Conservation (phyloP, 2,113 vertebrate genomes). For the Podocnemis expansa region DNA sequence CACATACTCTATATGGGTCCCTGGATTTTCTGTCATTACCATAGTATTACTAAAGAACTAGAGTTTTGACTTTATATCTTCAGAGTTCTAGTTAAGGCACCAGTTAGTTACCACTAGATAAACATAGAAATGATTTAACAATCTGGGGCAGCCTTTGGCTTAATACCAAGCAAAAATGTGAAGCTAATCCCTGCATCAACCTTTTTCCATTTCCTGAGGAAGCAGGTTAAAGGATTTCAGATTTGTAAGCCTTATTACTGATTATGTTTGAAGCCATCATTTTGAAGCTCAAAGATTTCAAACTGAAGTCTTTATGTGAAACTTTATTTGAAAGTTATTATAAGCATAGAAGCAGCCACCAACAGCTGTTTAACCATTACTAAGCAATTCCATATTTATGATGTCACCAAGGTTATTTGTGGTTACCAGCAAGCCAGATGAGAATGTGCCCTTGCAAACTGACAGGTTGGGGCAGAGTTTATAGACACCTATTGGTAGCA, state of each 20-base stretch:
- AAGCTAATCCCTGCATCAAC: background rate
- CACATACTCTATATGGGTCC: background rate
- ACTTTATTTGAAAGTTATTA: background rate
- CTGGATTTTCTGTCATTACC: background rate
- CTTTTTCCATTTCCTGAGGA: no score
- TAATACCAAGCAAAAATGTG: background rate
- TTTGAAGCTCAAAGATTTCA: background rate
- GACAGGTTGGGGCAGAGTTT: background rate
- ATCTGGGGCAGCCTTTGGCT: background rate
- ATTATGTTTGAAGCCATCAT: background rate
- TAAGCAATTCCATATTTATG: slow-evolving; percentile 46
- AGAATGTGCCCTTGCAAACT: slow-evolving; percentile 39
- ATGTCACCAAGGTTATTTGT: slow-evolving; percentile 61
- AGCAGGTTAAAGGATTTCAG: background rate
- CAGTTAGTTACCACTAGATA: background rate
- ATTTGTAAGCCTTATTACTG: background rate
- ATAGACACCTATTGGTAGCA: slow-evolving; percentile 59
- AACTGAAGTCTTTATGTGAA: background rate
- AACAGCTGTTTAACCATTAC: slow-evolving; percentile 50
- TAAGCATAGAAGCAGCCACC: slow-evolving; percentile 38
- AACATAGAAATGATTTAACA: background rate
- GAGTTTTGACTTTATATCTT: slow-evolving; percentile 19
- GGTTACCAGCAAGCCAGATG: slow-evolving; percentile 40
- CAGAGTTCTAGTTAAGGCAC: background rate
- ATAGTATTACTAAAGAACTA: slow-evolving; percentile 2